Conservation (phyloP, 2,797 vertebrate species). For the Thamnophis elegans region DNA sequence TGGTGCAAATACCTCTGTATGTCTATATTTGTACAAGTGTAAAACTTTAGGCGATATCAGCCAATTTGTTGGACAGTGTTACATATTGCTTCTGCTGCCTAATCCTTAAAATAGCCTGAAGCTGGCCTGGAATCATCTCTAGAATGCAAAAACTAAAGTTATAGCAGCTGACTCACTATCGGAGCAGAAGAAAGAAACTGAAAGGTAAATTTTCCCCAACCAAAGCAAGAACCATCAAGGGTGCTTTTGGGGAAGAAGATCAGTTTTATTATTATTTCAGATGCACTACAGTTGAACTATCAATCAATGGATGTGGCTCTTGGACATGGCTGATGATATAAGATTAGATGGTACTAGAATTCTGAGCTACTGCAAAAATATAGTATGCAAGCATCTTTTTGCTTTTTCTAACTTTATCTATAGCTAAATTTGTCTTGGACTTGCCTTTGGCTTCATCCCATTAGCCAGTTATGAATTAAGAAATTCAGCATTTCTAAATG, state of each 20-base stretch:
- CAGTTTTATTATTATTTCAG: neutral
- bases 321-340: neutral
- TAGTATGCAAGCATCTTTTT: neutral
- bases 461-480: neutral
- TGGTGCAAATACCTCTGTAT: neutral
- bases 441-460: neutral
- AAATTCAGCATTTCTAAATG: neutral
- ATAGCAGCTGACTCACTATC: neutral
- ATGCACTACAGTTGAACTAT: neutral
- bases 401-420: neutral
- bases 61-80: neutral
- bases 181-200: neutral
- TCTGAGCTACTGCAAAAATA: neutral
- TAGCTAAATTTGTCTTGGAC: neutral
- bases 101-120: neutral
- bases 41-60: neutral
- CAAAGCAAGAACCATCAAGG: neutral
- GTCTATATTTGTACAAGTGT: neutral
- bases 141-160: neutral
- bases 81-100: neutral
- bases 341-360: neutral
- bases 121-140: neutral
- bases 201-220: neutral
- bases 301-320: neutral
- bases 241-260: neutral